phyloP scores from a whole-genome alignment of 2,113 vertebrate genomes.

The Cettia cetti region DNA sequence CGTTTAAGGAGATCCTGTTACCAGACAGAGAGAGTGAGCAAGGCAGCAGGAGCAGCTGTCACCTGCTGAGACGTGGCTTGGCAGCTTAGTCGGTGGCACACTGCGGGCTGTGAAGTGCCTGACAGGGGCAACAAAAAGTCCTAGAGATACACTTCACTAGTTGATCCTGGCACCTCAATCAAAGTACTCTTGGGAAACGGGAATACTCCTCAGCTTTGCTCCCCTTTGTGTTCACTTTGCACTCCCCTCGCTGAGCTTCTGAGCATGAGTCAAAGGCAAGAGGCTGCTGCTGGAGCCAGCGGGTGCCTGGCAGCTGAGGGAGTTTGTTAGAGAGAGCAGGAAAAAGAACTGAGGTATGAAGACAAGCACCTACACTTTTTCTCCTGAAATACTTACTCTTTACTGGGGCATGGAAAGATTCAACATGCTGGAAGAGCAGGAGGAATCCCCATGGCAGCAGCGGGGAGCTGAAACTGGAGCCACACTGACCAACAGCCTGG shows the following conservation, averaged over 20 bases:
- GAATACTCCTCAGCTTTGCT: neutral
- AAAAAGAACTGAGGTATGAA: neutral
- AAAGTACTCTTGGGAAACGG: neutral
- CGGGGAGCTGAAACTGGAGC: neutral
- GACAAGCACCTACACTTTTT: neutral
- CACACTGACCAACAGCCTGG: neutral
- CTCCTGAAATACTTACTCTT: neutral
- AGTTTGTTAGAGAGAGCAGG: neutral
- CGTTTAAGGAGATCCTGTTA: neutral
- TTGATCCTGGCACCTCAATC: neutral
- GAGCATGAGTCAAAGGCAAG: neutral
- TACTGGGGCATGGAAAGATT: neutral
- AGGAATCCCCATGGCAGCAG: neutral
- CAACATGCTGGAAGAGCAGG: rapidly evolving
- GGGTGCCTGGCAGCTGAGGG: neutral
- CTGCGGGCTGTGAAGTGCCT: neutral
- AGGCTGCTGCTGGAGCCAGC: neutral
- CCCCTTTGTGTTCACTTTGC: neutral
- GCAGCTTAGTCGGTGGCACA: neutral
- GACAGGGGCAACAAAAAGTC: neutral
- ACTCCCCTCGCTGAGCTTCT: neutral
- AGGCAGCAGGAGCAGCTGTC: conserved; percentile 24
- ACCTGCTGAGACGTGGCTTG: neutral
- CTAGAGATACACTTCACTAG: neutral
- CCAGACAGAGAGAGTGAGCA: neutral